Evolutionary conservation across 23 tunicate genomes (phyloP).

Genomic region (Trididemnum nubilum): DNA sequence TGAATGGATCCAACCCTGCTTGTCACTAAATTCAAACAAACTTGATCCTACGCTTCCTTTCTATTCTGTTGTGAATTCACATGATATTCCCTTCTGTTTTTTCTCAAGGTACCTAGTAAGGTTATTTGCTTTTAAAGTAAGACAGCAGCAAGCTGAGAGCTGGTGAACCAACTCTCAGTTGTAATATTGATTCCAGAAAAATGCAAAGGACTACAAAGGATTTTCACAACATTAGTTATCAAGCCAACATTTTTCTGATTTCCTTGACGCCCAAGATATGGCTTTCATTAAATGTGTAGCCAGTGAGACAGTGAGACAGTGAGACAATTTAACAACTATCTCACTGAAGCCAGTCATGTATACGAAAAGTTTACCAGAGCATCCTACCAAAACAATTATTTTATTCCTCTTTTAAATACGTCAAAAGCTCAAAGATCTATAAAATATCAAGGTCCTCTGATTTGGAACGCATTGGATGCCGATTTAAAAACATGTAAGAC

Average conservation of each 20-base stretch:
- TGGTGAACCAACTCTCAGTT: slow-evolving; percentile 38
- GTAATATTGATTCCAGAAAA: slow-evolving; percentile 35
- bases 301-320: slow-evolving; percentile 31
- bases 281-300: slow-evolving; percentile 39
- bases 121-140: slow-evolving; percentile 15
- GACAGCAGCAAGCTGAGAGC: slow-evolving; percentile 31
- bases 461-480: too few species aligned
- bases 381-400: too few species aligned
- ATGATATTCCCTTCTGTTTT: neutral
- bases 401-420: too few species aligned
- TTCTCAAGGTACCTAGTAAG: slow-evolving; percentile 27
- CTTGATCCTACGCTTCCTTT: slow-evolving; percentile 17
- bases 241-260: slow-evolving; percentile 40
- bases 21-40: slow-evolving; percentile 19
- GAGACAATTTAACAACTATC: too few species aligned
- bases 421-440: too few species aligned
- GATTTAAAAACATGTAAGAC: too few species aligned
- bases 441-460: too few species aligned
- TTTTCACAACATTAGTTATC: slow-evolving; percentile 31
- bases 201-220: slow-evolving; percentile 19
- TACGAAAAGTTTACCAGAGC: too few species aligned
- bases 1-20: too few species aligned
- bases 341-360: too few species aligned
- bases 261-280: slow-evolving; percentile 33
- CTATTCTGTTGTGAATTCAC: slow-evolving; percentile 13